A percentile compares a stretch with the other conserved stretches of the same genome.
These are phyloP conservation scores for Menidia beryllina DNA, from an alignment of 2,113 vertebrate genomes.

Conservation along the genomic window DNA sequence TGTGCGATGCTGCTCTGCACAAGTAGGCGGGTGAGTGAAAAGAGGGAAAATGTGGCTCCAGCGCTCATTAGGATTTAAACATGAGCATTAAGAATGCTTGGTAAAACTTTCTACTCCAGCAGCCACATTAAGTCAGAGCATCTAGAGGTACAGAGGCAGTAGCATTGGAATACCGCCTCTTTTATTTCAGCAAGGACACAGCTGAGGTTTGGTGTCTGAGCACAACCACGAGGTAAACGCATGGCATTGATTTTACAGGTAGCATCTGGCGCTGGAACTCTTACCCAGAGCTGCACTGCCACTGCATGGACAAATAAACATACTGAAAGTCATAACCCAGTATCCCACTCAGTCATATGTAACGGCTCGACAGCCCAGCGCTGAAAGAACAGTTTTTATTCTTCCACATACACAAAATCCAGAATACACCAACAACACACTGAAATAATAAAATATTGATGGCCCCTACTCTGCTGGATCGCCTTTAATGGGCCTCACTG, in stretches of 20 bases:
- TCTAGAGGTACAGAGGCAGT: conserved; percentile 16
- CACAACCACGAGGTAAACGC: conserved; percentile 22
- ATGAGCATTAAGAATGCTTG: conserved; percentile 51
- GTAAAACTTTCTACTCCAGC: conserved; percentile 66
- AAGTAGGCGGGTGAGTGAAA: background rate
- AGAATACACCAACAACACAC: conserved; percentile 26
- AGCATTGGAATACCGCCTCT: conserved; percentile 20
- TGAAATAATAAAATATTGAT: conserved; percentile 62
- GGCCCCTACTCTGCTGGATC: conserved; percentile 38
- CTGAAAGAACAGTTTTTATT: conserved; percentile 11
- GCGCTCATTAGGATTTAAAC: conserved; percentile 49
- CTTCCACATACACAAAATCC: conserved; percentile 19
- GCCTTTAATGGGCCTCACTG: conserved; percentile 56
- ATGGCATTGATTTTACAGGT: conserved; percentile 16
- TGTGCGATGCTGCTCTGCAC: background rate
- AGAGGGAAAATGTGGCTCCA: background rate
- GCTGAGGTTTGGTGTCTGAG: conserved; percentile 24
- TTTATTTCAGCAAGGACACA: conserved; percentile 24
- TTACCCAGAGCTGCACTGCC: conserved; percentile 24
- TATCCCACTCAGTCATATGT: background rate
- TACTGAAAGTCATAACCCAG: conserved; percentile 9
- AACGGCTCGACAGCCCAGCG: background rate
- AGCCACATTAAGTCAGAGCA: conserved; percentile 53
- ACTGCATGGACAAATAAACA: conserved; percentile 29
- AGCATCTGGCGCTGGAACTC: background rate